These are phyloP conservation scores for Myiotriccus ornatus DNA, from an alignment of 2,797 vertebrate genomes.

Conservation along the genomic window DNA sequence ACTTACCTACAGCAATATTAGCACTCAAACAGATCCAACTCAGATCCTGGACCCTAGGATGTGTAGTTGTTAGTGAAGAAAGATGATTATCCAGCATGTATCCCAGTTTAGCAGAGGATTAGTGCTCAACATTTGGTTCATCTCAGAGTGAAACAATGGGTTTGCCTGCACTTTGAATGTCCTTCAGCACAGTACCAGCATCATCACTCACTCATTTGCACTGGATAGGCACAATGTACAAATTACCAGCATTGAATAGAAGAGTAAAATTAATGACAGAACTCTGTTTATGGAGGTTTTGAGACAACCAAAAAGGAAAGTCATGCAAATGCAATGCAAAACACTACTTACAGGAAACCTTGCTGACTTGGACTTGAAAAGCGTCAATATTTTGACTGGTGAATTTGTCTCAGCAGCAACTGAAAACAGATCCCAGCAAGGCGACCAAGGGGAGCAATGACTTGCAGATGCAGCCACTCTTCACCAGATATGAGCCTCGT, in stretches of 20 bases:
- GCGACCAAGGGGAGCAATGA: background rate
- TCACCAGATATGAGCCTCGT: background rate
- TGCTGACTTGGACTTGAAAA: conserved; percentile 24
- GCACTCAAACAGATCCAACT: background rate
- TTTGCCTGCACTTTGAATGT: background rate
- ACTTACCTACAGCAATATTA: background rate
- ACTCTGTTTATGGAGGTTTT: background rate
- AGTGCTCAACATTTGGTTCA: background rate
- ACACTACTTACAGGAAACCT: background rate
- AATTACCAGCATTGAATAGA: conserved; percentile 28
- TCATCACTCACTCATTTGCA: background rate
- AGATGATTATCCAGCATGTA: background rate
- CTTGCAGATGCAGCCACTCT: background rate
- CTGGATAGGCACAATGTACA: background rate
- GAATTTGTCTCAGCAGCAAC: conserved; percentile 14
- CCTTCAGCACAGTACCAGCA: background rate
- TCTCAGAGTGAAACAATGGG: conserved; percentile 12
- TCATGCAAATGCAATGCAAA: conserved; percentile 17
- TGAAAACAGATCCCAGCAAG: conserved; percentile 20
- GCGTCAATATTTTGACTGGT: background rate
- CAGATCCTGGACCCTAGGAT: background rate
- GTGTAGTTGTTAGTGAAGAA: background rate
- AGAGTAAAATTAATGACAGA: conserved; percentile 43
- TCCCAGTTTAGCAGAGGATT: background rate
- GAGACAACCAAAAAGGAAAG: background rate